phyloP scores from a whole-genome alignment of 2,888 invertebrate species.

The Ophraella communa region DNA sequence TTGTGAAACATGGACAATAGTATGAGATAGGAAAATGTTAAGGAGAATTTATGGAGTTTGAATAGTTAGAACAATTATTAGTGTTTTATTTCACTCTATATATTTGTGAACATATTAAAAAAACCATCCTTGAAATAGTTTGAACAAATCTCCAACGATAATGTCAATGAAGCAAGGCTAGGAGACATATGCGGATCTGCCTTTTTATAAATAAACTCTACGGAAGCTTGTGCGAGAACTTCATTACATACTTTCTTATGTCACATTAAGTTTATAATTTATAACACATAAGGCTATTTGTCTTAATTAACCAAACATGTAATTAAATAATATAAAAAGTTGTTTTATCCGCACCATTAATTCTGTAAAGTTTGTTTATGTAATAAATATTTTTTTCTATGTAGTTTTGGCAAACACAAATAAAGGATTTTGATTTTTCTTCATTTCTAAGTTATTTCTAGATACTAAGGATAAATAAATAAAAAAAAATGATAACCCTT shows the following conservation, averaged over 20 bases:
- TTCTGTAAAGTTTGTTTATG: no score
- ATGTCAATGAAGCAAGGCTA: conserved; percentile 25
- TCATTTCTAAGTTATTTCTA: background rate
- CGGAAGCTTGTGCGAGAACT: background rate
- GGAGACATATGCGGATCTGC: conserved; percentile 11
- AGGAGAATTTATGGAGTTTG: no score
- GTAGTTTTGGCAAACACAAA: background rate
- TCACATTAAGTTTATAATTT: no score
- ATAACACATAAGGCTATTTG: no score
- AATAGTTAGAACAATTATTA: no score
- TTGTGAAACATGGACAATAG: no score
- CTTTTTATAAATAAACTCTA: conserved; percentile 19
- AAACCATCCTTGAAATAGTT: conserved; percentile 20
- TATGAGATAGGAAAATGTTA: no score
- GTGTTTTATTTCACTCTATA: background rate
- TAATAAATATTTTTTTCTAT: background rate
- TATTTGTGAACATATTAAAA: background rate
- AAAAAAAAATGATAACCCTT: background rate
- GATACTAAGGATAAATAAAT: background rate
- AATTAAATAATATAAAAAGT: no score
- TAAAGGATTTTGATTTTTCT: background rate
- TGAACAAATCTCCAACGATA: conserved; percentile 17
- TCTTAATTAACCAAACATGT: no score
- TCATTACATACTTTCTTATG: background rate
- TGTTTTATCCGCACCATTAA: no score